A percentile compares a stretch with the other conserved stretches of the same genome.
Evolutionary conservation across 2,888 invertebrate genomes (phyloP).

Genomic region (Lithophane semibrunnea): DNA sequence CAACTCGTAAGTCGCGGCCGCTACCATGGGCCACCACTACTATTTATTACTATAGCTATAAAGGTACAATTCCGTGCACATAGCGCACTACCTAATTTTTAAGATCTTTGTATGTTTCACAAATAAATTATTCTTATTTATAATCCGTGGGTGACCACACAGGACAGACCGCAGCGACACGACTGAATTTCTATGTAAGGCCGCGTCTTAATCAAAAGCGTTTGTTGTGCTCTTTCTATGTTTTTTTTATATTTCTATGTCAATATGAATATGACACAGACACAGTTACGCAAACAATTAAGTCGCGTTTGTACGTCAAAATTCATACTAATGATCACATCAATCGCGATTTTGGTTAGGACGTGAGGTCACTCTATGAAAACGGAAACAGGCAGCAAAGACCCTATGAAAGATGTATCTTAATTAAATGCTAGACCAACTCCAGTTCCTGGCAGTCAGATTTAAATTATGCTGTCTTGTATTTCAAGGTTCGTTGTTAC

Average conservation of each 20-base stretch:
- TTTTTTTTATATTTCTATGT: too few species aligned
- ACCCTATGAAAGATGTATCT: too few species aligned
- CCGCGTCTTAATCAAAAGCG: background rate
- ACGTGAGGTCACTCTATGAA: background rate
- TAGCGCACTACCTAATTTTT: too few species aligned
- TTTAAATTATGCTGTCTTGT: background rate
- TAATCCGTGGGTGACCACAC: too few species aligned
- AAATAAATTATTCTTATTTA: too few species aligned
- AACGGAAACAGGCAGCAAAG: background rate
- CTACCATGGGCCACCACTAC: too few species aligned
- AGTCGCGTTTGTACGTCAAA: background rate
- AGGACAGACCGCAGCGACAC: background rate
- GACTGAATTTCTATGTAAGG: background rate
- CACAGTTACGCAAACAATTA: background rate
- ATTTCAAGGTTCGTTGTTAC: background rate
- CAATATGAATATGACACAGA: background rate
- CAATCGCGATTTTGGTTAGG: background rate
- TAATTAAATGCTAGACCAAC: background rate
- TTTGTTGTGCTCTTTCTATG: background rate
- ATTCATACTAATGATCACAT: background rate
- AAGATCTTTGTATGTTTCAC: too few species aligned
- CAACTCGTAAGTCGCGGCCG: too few species aligned
- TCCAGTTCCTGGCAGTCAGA: background rate
- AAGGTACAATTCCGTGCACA: background rate
- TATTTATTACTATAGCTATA: too few species aligned